Evolutionary conservation across 2,113 vertebrate genomes (phyloP).

Genomic region (Aix galericulata): DNA sequence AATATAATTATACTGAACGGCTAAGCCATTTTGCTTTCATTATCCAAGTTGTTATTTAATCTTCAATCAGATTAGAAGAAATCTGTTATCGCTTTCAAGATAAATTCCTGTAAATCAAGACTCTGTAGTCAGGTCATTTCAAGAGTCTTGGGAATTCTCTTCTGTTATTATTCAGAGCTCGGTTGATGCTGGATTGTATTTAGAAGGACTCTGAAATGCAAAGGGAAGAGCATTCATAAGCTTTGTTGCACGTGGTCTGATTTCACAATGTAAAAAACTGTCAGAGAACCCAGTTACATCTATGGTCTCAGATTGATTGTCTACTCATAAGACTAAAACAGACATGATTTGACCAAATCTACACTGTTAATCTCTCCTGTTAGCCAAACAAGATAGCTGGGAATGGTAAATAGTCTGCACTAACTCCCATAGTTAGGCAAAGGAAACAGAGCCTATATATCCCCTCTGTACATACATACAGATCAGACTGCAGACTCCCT

Average conservation of each 20-base stretch:
- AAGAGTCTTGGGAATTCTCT: not conserved
- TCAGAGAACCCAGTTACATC: not conserved
- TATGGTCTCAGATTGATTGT: not conserved
- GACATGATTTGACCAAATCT: not conserved
- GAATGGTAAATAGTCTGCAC: not conserved
- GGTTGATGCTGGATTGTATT: not conserved
- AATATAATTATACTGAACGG: constrained; percentile 54
- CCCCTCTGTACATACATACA: not conserved
- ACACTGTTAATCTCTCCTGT: not conserved
- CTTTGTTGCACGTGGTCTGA: not conserved
- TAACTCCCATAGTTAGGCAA: not conserved
- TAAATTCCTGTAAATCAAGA: not conserved
- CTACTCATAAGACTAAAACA: not conserved
- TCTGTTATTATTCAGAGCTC: not conserved
- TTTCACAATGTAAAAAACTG: not conserved
- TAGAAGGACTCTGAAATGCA: not conserved
- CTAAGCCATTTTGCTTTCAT: constrained; percentile 26
- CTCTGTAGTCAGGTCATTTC: not conserved
- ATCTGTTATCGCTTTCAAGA: not conserved
- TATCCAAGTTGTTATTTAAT: constrained; percentile 56
- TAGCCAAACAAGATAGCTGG: not conserved
- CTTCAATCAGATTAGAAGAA: constrained; percentile 32
- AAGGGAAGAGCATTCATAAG: not conserved
- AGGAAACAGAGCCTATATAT: not conserved
- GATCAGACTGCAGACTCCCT: not conserved